These are phyloP conservation scores for Zaprionus camerounensis DNA, from an alignment of 1,140 invertebrate species.

Conservation along the genomic window DNA sequence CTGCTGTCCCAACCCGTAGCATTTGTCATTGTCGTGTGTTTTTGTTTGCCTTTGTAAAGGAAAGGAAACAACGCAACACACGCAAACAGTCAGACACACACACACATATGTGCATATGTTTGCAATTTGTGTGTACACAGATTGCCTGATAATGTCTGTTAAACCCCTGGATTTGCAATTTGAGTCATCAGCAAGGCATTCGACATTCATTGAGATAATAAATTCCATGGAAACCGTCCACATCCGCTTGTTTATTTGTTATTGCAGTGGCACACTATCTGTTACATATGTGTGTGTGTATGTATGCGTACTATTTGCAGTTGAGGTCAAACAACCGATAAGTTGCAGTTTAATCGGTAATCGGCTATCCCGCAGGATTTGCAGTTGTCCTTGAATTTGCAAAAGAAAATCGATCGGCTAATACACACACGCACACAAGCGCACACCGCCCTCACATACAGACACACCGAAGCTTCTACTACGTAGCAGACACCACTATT, in stretches of 20 bases:
- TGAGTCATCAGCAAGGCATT: constrained; percentile 63
- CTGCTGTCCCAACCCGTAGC: constrained; percentile 50
- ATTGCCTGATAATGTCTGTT: constrained; percentile 63
- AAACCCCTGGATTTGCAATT: constrained; percentile 53
- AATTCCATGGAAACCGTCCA: constrained; percentile 50
- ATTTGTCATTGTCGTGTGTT: constrained; percentile 46
- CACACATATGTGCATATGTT: constrained; percentile 38
- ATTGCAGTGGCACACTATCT: constrained; percentile 26
- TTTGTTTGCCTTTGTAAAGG: constrained; percentile 55
- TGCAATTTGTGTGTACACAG: constrained; percentile 44
- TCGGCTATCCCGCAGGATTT: constrained; percentile 67
- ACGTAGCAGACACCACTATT: constrained; percentile 52
- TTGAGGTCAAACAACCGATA: constrained; percentile 5
- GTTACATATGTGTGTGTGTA: constrained; percentile 8
- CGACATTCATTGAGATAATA: constrained; percentile 52
- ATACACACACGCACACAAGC: constrained; percentile 63
- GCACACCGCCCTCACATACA: constrained; percentile 29
- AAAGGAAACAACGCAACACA: constrained; percentile 58
- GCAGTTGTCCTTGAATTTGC: constrained; percentile 77
- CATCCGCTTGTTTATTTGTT: constrained; percentile 43
- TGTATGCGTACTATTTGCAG: neutral
- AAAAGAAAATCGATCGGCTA: constrained; percentile 80
- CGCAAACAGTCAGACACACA: constrained; percentile 27
- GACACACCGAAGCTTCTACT: constrained; percentile 41
- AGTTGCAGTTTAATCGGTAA: constrained; percentile 19